Percentiles rank a stretch among this genome's conserved stretches.
These are phyloP conservation scores for Peromyscus eremicus DNA, from an alignment of 2,797 vertebrate species.

Conservation along the genomic window DNA sequence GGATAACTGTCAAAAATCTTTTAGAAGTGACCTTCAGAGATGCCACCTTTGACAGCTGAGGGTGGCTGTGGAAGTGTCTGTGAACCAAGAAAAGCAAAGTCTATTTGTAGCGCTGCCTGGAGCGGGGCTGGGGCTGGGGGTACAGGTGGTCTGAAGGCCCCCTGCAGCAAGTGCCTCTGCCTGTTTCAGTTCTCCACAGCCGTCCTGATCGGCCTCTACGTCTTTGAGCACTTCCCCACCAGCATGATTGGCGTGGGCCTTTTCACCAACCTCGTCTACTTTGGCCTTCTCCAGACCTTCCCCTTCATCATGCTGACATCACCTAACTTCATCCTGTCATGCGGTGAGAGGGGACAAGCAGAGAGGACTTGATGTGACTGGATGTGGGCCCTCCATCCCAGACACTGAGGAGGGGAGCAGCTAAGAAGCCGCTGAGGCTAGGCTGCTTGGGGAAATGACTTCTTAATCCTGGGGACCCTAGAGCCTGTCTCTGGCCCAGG, in stretches of 20 bases:
- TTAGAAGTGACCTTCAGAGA: constrained; percentile 53
- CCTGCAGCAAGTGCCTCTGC: background rate
- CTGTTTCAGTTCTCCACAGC: constrained; percentile 91
- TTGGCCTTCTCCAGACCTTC: constrained; percentile 96
- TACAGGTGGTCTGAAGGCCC: background rate
- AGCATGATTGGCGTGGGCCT: constrained; percentile 95
- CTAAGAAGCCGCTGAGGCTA: background rate
- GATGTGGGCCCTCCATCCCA: background rate
- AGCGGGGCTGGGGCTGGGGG: background rate
- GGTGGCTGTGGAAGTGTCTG: background rate
- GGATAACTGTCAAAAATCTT: background rate
- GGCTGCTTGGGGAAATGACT: background rate
- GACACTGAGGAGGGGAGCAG: background rate
- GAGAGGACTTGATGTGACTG: background rate
- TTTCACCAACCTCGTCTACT: constrained; percentile 98
- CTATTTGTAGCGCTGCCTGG: background rate
- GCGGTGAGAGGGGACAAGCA: constrained; percentile 89
- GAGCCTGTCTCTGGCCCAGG: background rate
- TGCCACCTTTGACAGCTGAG: background rate
- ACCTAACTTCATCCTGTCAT: constrained; percentile 97
- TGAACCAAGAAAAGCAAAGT: background rate
- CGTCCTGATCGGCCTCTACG: constrained; percentile 93
- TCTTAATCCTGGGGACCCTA: background rate
- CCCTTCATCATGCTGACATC: constrained; percentile 97
- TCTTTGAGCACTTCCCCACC: constrained; percentile 94